Base-by-base conservation (phyloP, 2,888 invertebrate species). In the Panzeria rudis region DNA sequence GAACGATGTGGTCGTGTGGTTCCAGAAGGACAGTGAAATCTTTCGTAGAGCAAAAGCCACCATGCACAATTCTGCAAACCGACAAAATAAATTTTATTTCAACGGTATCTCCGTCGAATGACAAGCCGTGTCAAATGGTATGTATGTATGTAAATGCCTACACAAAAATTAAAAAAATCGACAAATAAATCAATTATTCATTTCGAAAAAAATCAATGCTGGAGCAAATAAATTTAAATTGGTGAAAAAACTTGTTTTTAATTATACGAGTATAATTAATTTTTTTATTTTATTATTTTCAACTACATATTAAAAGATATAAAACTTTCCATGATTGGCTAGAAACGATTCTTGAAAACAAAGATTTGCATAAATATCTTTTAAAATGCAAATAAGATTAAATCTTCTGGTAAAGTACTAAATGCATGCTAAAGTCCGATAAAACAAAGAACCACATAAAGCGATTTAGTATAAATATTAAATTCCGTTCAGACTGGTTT, bases 371-470 rank as follows among this genome's bases (percentile, higher is more conserved):
- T 32, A n/a, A n/a, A 32, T 17, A 17, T 7, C 6, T 32, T 29
- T 29, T 17, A 72, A 72, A 32, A 72, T 72, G 35, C 59, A 61
- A 72, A 72, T 59, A 5, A 29, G 15, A 32, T 72, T 1, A 61
- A 47, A 47, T 35, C 13, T 11, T 32, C 17, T 61, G 32, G 59
- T 17, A 47, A 20, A 17, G 2, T 64, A 25, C 8, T 44, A 20
- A 59, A 54, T 38, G 0, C 32, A 47, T 20, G 23, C 13, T 50
- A 73, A 61, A 73, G 59, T 72, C 56, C 71, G 17, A 17, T 59
- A 8, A 44, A 59, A 59, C n/a, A 32, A 56, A 35, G 38, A 38
- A 44, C 59, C 47, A 17, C 7, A 13, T 35, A 15, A 13, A 20
- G 6, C 11, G 13, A 15, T 20, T 23, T 20, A 17, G 1, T 62